Evolutionary conservation across 2,113 vertebrate genomes (phyloP).

Genomic region (Cyprinodon brontotheroides): DNA sequence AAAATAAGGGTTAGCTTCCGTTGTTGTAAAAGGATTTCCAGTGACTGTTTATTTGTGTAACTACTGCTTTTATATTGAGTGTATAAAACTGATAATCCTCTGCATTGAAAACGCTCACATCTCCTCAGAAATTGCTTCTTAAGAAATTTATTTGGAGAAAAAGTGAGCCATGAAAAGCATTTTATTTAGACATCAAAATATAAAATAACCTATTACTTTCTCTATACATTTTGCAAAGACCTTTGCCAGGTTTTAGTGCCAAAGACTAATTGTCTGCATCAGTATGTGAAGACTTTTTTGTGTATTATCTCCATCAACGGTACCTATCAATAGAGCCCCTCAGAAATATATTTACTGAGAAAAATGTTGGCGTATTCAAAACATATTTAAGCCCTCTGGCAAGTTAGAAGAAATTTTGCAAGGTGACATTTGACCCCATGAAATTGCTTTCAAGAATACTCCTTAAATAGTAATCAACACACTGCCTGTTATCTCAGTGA

Average conservation of each 20-base stretch:
- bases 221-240: background rate
- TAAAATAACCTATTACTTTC: background rate
- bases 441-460: slow-evolving; percentile 15
- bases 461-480: slow-evolving; percentile 21
- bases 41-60: too few relatives aligned
- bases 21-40: too few relatives aligned
- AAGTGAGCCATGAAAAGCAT: too few relatives aligned
- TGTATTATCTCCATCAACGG: background rate
- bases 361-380: background rate
- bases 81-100: too few relatives aligned
- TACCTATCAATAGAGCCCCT: background rate
- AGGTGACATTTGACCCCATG: slow-evolving; percentile 46
- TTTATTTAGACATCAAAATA: too few relatives aligned
- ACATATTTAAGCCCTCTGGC: background rate
- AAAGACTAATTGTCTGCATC: background rate
- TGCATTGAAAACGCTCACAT: too few relatives aligned
- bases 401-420: slow-evolving; percentile 34
- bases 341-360: background rate
- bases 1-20: too few relatives aligned
- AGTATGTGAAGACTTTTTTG: background rate
- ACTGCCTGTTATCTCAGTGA: slow-evolving; percentile 5
- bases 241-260: background rate
- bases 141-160: too few relatives aligned
- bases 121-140: too few relatives aligned
- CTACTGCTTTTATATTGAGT: too few relatives aligned